Evolutionary conservation across 92 coral and sea anemone species (phyloP).

Genomic region (Montipora capitata): DNA sequence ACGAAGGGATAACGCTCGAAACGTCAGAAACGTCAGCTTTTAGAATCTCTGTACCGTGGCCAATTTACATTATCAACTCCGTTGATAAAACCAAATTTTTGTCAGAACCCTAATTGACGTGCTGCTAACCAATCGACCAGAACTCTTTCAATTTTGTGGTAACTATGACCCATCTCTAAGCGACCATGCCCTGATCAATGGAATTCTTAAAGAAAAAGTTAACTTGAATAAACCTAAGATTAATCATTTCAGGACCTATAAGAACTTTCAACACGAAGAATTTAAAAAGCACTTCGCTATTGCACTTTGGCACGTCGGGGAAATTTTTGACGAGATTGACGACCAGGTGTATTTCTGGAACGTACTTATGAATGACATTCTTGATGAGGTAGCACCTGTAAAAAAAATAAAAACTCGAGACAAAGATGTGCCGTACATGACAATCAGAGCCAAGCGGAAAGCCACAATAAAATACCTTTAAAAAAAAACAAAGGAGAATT

Average conservation of each 20-base stretch:
- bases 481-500: no score
- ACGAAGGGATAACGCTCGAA: no score
- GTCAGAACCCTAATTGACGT: neutral
- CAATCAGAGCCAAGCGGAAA: neutral
- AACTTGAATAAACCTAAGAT: constrained; percentile 37
- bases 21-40: no score
- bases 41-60: no score
- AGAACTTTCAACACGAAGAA: constrained; percentile 30
- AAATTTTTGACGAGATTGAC: constrained; percentile 37
- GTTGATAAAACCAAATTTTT: no score
- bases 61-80: no score
- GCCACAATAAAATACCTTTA: no score
- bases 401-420: constrained; percentile 19
- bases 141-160: constrained; percentile 15
- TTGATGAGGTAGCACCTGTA: constrained; percentile 27
- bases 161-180: constrained; percentile 22
- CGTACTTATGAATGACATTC: constrained; percentile 11
- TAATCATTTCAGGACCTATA: constrained; percentile 24
- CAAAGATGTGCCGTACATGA: constrained; percentile 42
- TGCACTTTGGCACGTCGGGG: constrained; percentile 52
- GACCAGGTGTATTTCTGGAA: constrained; percentile 39
- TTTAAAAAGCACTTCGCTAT: constrained; percentile 22
- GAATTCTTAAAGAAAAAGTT: neutral
- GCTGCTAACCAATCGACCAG: constrained; percentile 17
- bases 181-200: constrained; percentile 38